Evolutionary conservation across 2,113 vertebrate genomes (phyloP).

Genomic region (Raja brachyura): DNA sequence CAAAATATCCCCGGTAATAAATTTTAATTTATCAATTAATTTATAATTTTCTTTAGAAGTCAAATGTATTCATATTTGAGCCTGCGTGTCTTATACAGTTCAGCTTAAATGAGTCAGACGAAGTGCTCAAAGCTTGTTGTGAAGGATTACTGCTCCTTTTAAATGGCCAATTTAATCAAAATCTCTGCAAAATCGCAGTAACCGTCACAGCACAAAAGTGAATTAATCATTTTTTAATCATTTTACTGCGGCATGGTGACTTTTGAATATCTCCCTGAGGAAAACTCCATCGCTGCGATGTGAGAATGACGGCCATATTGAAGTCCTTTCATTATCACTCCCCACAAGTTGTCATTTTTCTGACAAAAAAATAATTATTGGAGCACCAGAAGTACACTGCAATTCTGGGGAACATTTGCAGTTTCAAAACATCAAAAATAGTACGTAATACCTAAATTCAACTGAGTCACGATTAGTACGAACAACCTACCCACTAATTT

Average conservation of each 20-base stretch:
- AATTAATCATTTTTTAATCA: constrained; percentile 30
- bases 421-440: constrained; percentile 12
- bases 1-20: background rate
- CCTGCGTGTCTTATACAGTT: background rate
- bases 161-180: constrained; percentile 38
- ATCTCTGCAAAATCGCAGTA: constrained; percentile 32
- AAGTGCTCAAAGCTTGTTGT: constrained; percentile 20
- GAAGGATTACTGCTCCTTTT: constrained; percentile 36
- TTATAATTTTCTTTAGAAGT: background rate
- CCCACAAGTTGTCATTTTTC: constrained; percentile 18
- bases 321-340: constrained; percentile 22
- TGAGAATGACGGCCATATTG: background rate
- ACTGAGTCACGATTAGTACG: constrained; percentile 2
- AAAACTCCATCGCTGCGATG: background rate
- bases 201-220: constrained; percentile 34
- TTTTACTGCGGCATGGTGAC: constrained; percentile 9
- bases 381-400: background rate
- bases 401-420: background rate
- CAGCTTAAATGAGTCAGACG: background rate
- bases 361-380: background rate
- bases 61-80: constrained; percentile 24
- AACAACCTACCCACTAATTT: background rate
- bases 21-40: constrained; percentile 22
- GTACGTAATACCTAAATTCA: background rate
- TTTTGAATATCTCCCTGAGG: constrained; percentile 22